Base-by-base conservation (phyloP, 1,140 invertebrate genomes). In the Pomacea maculata region DNA sequence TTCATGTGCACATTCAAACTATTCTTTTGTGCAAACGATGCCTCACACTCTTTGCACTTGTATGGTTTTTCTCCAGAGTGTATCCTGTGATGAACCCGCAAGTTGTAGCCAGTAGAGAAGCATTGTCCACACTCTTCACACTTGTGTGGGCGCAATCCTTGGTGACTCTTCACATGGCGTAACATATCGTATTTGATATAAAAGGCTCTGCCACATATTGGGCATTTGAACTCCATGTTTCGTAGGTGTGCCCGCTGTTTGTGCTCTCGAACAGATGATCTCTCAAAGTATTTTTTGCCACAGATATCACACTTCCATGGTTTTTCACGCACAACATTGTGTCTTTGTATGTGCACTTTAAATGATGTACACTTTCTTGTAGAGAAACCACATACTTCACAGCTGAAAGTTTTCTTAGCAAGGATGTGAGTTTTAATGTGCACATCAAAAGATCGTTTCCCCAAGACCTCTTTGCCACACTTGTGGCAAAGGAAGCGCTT, bases 41-140 rank as follows among this genome's bases (percentile, higher is more conserved):
- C 61, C 15, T 64, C 45, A 52, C 75, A 78, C 9, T 34, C 21
- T 19, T 8, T 19, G 80, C 92, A 92, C 75, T 86, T 86, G 70
- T 87, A 90, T 68, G 85, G 87, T 57, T 82, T 83, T 71, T 89
- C 88, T 10, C 89, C 90, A 21, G 85, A 88, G 80, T 92, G 92
- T 34, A 87, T 83, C 54, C 86, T 61, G 82, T 83, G 84, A 80
- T 92, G 91, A 0, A 78, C 74, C 55, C 55, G 67, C n/a, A 81
- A 29, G 70, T 61, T 57, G n/a, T 64, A 68, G 15, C 17, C 29
- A 11, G 25, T 67, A 55, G 67, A n/a, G 70, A 85, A 85, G 1
- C 6, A n/a, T 10, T 73, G 25, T 1, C 71, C 71, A 21, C 71
- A 73, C 11, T 45, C 9, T 52, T 19, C 19, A 52, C 71, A 73